Percentiles rank a stretch among this genome's conserved stretches.
These are phyloP conservation scores for Strigops habroptila DNA, from an alignment of 2,113 vertebrate species.

Conservation along the genomic window DNA sequence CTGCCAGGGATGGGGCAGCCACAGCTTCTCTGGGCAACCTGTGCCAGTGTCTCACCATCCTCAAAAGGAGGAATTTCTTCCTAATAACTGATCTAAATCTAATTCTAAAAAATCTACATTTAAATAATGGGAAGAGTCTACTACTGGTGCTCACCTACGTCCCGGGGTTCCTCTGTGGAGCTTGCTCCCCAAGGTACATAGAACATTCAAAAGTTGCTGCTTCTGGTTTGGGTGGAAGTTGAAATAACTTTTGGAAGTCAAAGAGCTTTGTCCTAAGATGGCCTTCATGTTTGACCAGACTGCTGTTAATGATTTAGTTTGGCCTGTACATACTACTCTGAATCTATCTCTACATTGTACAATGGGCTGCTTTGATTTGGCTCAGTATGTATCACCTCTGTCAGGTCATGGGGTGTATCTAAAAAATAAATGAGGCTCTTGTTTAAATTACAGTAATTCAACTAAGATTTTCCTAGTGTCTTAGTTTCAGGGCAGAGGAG, in stretches of 20 bases:
- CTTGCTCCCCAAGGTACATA: not conserved
- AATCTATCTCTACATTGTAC: rapidly evolving
- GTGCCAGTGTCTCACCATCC: not conserved
- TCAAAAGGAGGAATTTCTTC: not conserved
- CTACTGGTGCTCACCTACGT: not conserved
- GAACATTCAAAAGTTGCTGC: not conserved
- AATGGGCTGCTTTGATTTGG: not conserved
- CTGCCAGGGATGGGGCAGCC: not conserved
- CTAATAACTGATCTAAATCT: not conserved
- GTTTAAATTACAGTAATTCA: not conserved
- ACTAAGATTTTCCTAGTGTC: not conserved
- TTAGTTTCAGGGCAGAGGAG: not conserved
- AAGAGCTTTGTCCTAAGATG: not conserved
- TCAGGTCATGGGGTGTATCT: not conserved
- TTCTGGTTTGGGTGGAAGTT: not conserved
- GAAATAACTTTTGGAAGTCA: not conserved
- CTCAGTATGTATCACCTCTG: not conserved
- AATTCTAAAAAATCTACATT: not conserved
- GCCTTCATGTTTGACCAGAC: not conserved
- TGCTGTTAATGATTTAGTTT: not conserved
- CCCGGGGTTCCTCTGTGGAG: not conserved
- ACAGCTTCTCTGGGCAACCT: not conserved
- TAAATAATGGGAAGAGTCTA: not conserved
- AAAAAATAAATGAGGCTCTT: not conserved
- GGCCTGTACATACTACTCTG: not conserved